Evolutionary conservation across 1,140 invertebrate species (phyloP).

Genomic region (Tetramorium simillimum): DNA sequence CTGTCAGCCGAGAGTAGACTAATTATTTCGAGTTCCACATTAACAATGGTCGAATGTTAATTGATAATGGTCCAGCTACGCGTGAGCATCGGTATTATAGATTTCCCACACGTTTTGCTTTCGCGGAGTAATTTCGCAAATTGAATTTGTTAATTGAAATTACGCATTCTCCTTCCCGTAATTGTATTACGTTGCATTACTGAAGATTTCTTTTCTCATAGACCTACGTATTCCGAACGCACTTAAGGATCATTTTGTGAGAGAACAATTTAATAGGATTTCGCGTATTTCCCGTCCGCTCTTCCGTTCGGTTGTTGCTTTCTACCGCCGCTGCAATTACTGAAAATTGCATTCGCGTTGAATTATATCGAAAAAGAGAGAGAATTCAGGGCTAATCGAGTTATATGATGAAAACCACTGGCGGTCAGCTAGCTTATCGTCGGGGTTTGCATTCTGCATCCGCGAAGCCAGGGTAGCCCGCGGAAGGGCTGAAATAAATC

Average conservation of each 20-base stretch:
- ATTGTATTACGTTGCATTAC: not conserved
- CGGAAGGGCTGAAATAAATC: conserved; percentile 78
- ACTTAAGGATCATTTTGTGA: conserved; percentile 71
- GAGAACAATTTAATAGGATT: conserved; percentile 61
- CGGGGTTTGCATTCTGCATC: conserved; percentile 76
- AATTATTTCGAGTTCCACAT: conserved; percentile 32
- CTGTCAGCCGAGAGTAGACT: conserved; percentile 54
- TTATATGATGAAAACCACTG: conserved; percentile 83
- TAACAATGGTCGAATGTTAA: conserved; percentile 59
- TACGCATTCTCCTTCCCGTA: not conserved
- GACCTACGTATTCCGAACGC: conserved; percentile 24
- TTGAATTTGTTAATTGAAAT: conserved; percentile 18
- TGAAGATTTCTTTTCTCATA: conserved; percentile 24
- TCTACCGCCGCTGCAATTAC: conserved; percentile 78
- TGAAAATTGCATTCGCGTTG: conserved; percentile 80
- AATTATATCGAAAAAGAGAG: conserved; percentile 79
- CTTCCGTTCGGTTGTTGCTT: conserved; percentile 57
- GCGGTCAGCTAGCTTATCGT: conserved; percentile 80
- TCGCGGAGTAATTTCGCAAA: not conserved
- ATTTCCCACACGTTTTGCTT: not conserved
- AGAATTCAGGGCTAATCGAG: conserved; percentile 81
- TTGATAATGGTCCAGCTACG: conserved; percentile 44
- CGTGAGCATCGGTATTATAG: not conserved
- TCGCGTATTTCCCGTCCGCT: conserved; percentile 53
- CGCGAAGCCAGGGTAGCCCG: conserved; percentile 48